A percentile compares a stretch with the other conserved stretches of the same genome.
Evolutionary conservation across 2,888 invertebrate species (phyloP).

Genomic region (Mythimna pallens): DNA sequence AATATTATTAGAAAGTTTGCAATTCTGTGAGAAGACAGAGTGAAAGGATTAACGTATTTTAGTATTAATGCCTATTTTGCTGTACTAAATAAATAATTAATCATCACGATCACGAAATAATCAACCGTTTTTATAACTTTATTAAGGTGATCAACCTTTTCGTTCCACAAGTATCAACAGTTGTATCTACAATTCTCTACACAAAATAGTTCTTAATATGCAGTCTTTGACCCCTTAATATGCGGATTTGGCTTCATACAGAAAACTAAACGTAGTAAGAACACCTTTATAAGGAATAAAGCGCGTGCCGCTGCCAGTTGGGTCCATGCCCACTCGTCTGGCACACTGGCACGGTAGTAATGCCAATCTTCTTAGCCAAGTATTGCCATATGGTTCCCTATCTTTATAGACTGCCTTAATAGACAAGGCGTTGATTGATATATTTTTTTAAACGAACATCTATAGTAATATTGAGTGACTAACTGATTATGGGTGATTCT

Average conservation of each 20-base stretch:
- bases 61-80: too few species aligned
- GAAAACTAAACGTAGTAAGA: slow-evolving; percentile 23
- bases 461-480: neutral
- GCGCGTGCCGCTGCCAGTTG: slow-evolving; percentile 51
- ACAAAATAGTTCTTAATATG: slow-evolving; percentile 3
- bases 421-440: neutral
- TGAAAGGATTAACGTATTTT: too few species aligned
- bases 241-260: slow-evolving; percentile 38
- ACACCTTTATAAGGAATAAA: slow-evolving; percentile 36
- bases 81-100: too few species aligned
- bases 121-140: too few species aligned
- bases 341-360: slow-evolving; percentile 36
- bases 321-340: slow-evolving; percentile 58
- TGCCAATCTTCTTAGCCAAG: slow-evolving; percentile 51
- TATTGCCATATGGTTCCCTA: slow-evolving; percentile 45
- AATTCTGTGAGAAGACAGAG: too few species aligned
- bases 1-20: too few species aligned
- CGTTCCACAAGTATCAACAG: neutral
- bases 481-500: too few species aligned
- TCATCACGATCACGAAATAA: too few species aligned
- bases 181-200: neutral
- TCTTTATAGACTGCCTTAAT: slow-evolving; percentile 5
- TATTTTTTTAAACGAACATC: neutral
- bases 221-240: slow-evolving; percentile 16
- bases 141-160: too few species aligned